Evolutionary conservation across 2,888 invertebrate genomes (phyloP), one percentile per base, ranked within the genome.

Genomic region (Yponomeuta cagnagella): DNA sequence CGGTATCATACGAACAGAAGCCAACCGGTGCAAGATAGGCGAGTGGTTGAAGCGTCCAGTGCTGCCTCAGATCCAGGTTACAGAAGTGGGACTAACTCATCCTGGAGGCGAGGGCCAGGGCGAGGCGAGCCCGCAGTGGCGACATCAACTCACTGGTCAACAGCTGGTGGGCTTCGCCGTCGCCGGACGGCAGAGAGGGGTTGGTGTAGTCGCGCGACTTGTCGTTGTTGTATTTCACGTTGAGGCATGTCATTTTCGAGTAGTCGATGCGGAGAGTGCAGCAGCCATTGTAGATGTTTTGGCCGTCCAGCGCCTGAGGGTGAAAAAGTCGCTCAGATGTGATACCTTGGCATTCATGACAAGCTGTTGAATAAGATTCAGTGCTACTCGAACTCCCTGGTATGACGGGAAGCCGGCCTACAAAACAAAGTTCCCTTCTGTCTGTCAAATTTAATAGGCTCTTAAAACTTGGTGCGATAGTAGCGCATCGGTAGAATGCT

Each of bases 211-310:
- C 99, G 74, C 99, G 94, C 74, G 98, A 98, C 93, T 99, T 99
- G 94, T 99, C 99, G 93, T 99, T 99, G 94, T 99, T 99, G 94
- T 98, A 99, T 90, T 99, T 98, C 78, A 99, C 99, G 93, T 99
- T 99, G 81, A 99, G 94, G 80, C 97, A 98, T 80, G 97, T 96
- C 95, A 99, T 95, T 93, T 99, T 99, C 80, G 98, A 98, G 94
- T 98, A 99, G 93, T 99, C 99, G 89, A 99, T 99, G 89, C 99
- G 96, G 82, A 99, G 94, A 72, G 99, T 99, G 94, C 99, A 99
- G 93, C 99, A 99, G 73, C 98, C 98, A 91, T 98, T 99, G 95
- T 99, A 99, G 84, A 99, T 98, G 90, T 99, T 99, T 92, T 99
- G 99, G 67, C 99, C 99, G 87, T 99, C 99, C 80, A 99, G 93